Percentiles rank a stretch among this genome's conserved stretches.
These are phyloP conservation scores for Stenotaenia linearis DNA, from an alignment of 2,888 invertebrate genomes.

Conservation along the genomic window DNA sequence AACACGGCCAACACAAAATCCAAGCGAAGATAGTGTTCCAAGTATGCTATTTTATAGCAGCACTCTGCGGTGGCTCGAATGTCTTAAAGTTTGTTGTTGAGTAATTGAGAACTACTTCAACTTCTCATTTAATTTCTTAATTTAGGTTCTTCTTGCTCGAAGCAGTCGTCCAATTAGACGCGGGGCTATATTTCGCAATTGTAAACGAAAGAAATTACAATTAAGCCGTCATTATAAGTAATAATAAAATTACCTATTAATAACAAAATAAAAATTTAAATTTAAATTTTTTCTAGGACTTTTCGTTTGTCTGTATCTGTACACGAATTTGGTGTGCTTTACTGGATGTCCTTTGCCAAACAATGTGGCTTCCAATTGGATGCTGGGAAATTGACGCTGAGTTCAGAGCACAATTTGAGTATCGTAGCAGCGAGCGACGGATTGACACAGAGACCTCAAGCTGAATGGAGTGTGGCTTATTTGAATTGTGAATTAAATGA, in stretches of 20 bases:
- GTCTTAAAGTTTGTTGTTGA: conserved; percentile 87
- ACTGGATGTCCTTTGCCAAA: conserved; percentile 97
- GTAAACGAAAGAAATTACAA: conserved; percentile 78
- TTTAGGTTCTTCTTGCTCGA: neutral
- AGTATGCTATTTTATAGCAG: conserved; percentile 78
- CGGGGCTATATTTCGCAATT: conserved; percentile 79
- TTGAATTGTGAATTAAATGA: conserved; percentile 90
- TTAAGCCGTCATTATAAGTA: conserved; percentile 67
- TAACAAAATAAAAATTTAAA: neutral
- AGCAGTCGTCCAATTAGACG: conserved; percentile 73
- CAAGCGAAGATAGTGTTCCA: conserved; percentile 41
- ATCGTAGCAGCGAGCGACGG: conserved; percentile 72
- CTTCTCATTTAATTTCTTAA: too few relatives aligned
- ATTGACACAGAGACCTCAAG: conserved; percentile 68
- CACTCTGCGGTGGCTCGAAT: conserved; percentile 92
- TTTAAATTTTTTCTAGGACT: conserved; percentile 55
- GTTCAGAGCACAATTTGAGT: conserved; percentile 53
- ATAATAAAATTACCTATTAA: neutral
- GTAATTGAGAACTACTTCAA: too few relatives aligned
- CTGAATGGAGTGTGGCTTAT: conserved; percentile 86
- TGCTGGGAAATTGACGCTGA: conserved; percentile 72
- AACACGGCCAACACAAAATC: conserved; percentile 62
- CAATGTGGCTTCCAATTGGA: conserved; percentile 84
- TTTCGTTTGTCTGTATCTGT: conserved; percentile 78
- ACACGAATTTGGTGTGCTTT: conserved; percentile 71